Evolutionary conservation across 2,888 invertebrate genomes (phyloP).

Genomic region (Hyalella azteca): DNA sequence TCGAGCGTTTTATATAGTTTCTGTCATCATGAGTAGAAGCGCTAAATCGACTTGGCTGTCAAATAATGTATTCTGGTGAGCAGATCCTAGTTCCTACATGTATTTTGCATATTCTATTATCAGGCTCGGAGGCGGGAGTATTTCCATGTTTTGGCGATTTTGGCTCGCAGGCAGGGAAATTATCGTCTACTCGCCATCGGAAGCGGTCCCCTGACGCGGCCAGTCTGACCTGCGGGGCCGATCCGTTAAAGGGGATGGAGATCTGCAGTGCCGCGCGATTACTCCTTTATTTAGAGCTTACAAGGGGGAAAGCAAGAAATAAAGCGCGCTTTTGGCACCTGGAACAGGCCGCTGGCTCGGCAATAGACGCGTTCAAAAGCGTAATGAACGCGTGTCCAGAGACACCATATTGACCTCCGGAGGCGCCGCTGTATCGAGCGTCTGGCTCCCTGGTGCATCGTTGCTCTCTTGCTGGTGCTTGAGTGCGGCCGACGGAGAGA

Average conservation of each 20-base stretch:
- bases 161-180: background rate
- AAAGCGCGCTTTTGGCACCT: background rate
- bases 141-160: background rate
- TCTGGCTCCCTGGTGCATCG: background rate
- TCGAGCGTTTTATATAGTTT: too few species aligned
- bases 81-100: too few species aligned
- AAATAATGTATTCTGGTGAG: too few species aligned
- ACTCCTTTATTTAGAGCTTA: constrained; percentile 7
- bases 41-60: too few species aligned
- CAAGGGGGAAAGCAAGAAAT: constrained; percentile 3
- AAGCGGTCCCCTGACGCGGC: background rate
- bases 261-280: background rate
- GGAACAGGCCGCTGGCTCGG: background rate
- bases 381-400: background rate
- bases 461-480: too few species aligned
- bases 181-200: background rate
- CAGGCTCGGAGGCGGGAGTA: background rate
- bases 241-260: constrained; percentile 6
- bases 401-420: background rate
- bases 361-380: background rate
- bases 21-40: too few species aligned
- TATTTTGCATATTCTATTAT: constrained; percentile 8
- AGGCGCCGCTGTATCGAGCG: background rate
- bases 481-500: too few species aligned
- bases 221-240: background rate